Percentiles rank a stretch among this genome's conserved stretches.
These are phyloP conservation scores for Orgyia antiqua DNA, from an alignment of 2,888 invertebrate species.

Conservation along the genomic window DNA sequence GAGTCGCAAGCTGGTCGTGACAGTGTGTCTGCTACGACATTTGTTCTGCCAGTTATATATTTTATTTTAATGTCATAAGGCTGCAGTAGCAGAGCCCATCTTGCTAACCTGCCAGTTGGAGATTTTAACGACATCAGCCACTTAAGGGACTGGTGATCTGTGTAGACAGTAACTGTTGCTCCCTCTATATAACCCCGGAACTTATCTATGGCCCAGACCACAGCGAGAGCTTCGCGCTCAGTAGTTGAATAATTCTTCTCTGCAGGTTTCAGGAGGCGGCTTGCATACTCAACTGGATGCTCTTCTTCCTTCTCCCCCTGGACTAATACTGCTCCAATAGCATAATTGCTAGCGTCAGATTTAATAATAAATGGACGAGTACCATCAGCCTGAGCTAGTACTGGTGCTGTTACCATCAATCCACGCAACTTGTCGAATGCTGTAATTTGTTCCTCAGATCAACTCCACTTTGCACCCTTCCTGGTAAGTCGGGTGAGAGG, in stretches of 20 bases:
- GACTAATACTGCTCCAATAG: conserved; percentile 12
- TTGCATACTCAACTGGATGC: conserved; percentile 20
- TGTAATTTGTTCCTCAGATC: conserved; percentile 1
- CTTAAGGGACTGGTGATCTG: neutral
- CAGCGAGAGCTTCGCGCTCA: neutral
- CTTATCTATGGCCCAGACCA: neutral
- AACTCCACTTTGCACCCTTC: neutral
- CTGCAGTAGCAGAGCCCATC: neutral
- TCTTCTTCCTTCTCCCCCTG: conserved; percentile 11
- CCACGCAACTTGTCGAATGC: conserved; percentile 2
- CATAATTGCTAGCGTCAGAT: conserved; percentile 8
- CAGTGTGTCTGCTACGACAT: no score
- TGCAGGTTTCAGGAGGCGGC: conserved; percentile 8
- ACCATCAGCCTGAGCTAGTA: conserved; percentile 1
- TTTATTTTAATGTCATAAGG: no score
- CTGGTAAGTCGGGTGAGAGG: conserved; percentile 15
- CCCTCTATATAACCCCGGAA: neutral
- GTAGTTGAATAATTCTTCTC: neutral
- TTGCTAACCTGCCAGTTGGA: no score
- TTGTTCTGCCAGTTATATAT: no score
- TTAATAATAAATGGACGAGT: conserved; percentile 6
- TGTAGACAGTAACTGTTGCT: neutral
- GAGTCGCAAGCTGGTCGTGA: neutral
- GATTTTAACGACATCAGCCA: neutral
- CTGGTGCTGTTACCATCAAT: neutral